A percentile compares a stretch with the other conserved stretches of the same genome.
Evolutionary conservation across 2,888 invertebrate species (phyloP).

Genomic region (Rhabditoides inermis): DNA sequence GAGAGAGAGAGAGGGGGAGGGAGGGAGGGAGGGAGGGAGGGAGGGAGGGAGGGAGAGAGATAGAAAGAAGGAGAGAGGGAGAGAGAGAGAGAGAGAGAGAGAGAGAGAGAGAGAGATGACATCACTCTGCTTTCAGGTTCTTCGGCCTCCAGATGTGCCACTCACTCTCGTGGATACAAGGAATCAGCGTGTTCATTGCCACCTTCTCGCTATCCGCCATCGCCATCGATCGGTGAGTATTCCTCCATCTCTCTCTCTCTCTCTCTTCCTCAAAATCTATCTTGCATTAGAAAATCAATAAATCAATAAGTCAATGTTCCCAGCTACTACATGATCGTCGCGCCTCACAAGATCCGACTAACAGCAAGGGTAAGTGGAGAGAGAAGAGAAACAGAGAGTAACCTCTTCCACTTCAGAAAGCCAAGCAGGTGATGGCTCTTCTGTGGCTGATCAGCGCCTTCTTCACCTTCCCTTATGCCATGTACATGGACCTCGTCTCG

Average conservation of each 20-base stretch:
- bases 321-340: slow-evolving; percentile 11
- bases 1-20: too few species aligned
- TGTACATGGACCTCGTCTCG: slow-evolving; percentile 10
- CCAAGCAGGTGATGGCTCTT: slow-evolving; percentile 7
- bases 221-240: slow-evolving; percentile 13
- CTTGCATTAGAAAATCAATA: too few species aligned
- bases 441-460: slow-evolving; percentile 6
- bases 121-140: too few species aligned
- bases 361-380: slow-evolving; percentile 5
- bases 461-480: slow-evolving; percentile 11
- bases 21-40: too few species aligned
- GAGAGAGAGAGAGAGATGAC: too few species aligned
- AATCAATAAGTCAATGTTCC: too few species aligned
- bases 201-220: slow-evolving; percentile 9
- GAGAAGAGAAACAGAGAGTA: not conserved
- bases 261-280: too few species aligned
- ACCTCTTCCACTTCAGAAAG: slow-evolving; percentile 4
- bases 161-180: slow-evolving; percentile 2
- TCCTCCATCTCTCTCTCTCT: too few species aligned
- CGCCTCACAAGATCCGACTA: slow-evolving; percentile 7
- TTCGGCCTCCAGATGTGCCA: too few species aligned
- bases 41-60: too few species aligned
- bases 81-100: too few species aligned
- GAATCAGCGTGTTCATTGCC: slow-evolving; percentile 10
- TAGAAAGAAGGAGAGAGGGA: too few species aligned